A percentile compares a stretch with the other conserved stretches of the same genome.
These are phyloP conservation scores for Brachypalpus laphriformis DNA, from an alignment of 2,888 invertebrate genomes.

Conservation along the genomic window DNA sequence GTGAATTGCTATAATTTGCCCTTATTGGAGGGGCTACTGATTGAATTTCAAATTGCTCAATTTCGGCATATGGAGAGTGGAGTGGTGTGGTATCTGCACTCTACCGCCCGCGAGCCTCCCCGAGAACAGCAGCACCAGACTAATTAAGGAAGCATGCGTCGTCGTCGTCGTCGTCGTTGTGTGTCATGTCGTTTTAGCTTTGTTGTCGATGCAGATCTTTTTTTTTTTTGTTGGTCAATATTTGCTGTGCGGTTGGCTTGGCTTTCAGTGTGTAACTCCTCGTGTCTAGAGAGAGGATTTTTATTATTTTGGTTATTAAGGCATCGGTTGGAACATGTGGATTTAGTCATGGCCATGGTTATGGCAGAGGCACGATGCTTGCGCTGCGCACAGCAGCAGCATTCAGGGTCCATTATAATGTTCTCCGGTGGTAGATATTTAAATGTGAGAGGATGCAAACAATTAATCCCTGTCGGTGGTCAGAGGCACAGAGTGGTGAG, in stretches of 20 bases:
- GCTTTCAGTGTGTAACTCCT: constrained; percentile 35
- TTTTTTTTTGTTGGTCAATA: constrained; percentile 50
- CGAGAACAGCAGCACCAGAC: constrained; percentile 66
- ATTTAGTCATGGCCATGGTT: constrained; percentile 64
- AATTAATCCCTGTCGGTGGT: constrained; percentile 73
- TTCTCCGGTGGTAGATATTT: constrained; percentile 65
- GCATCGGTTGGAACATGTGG: constrained; percentile 64
- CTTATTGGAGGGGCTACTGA: constrained; percentile 81
- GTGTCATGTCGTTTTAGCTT: constrained; percentile 66
- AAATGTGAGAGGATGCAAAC: constrained; percentile 71
- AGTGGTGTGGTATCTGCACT: constrained; percentile 63
- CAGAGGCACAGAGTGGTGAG: constrained; percentile 35
- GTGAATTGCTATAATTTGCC: constrained; percentile 82
- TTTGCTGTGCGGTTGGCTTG: constrained; percentile 45
- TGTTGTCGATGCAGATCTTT: constrained; percentile 52
- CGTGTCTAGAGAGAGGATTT: constrained; percentile 50
- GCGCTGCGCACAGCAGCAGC: background rate
- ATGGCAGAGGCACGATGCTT: constrained; percentile 38
- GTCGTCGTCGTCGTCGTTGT: constrained; percentile 67
- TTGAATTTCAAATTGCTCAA: constrained; percentile 83
- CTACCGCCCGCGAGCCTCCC: constrained; percentile 3
- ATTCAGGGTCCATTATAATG: constrained; percentile 60
- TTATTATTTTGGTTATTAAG: constrained; percentile 65
- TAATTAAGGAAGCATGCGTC: constrained; percentile 73
- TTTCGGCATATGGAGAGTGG: constrained; percentile 77